Base-by-base conservation (phyloP, 2,113 vertebrate species). In the Corapipo altera region DNA sequence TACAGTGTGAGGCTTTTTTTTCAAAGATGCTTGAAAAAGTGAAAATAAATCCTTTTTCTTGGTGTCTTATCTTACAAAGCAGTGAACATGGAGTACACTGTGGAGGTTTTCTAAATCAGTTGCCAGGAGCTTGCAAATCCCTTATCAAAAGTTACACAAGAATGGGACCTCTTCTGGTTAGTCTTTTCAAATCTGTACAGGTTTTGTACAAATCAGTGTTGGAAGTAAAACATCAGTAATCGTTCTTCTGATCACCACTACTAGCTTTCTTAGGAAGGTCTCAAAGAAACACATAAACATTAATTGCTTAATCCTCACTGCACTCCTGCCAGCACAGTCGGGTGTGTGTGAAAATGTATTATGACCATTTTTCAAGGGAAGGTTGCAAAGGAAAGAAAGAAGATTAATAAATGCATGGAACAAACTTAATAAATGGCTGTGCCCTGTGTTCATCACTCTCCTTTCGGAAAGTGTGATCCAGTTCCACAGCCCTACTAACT, bases 41-140 rank as follows among this genome's bases (percentile, higher is more conserved):
- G 72, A 57, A 52, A 94, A 87, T 32, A 82, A 96, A 30, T 86
- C 44, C 76, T 82, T 92, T 77, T 79, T 62, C 61, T 74, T 78
- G 43, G 57, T 82, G 32, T 66, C 74, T 95, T 96, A 87, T 89
- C 89, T 85, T 88, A 85, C 24, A 76, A 61, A 95, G 32, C 8
- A 55, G 18, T 58, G 62, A 27, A 48, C 2, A 5, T 16, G 5
- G 65, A 58, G 35, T 55, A 41, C 14, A 8, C n/a, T 15, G 22
- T 37, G 52, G 37, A 69, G 44, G 30, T 70, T 93, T 94, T 69
- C 44, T 67, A 44, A 78, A 85, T 64, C 51, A 74, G 13, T 76
- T 82, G 44, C 87, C 55, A 91, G 88, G 73, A 92, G 59, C 28
- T 64, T 79, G 30, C 62, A 88, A 89, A 46, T 81, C 46, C 83